phyloP scores from a whole-genome alignment of 2,113 vertebrate species.

The Dipodomys merriami region DNA sequence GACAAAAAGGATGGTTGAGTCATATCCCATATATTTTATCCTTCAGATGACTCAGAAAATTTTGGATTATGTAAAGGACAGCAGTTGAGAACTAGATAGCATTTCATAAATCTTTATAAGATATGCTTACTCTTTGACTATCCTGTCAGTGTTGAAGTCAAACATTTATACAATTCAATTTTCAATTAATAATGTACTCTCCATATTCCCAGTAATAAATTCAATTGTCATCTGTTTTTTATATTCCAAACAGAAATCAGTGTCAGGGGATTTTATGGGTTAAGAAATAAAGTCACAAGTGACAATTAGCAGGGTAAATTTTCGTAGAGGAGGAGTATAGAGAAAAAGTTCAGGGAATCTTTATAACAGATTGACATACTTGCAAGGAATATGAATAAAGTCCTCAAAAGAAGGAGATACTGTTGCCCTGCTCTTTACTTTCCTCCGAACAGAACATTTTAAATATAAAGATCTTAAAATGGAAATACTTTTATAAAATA shows the following conservation, averaged over 20 bases:
- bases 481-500: too few species aligned
- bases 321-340: not conserved
- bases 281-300: not conserved
- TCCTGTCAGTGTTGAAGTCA: not conserved
- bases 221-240: not conserved
- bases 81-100: not conserved
- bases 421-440: not conserved
- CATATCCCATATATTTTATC: not conserved
- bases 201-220: not conserved
- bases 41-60: not conserved
- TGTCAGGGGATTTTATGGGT: not conserved
- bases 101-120: not conserved
- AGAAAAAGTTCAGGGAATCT: not conserved
- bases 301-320: not conserved
- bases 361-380: not conserved
- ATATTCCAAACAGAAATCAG: not conserved
- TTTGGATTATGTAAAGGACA: not conserved
- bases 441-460: not conserved
- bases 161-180: not conserved
- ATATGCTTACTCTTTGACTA: not conserved
- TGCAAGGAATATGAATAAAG: not conserved
- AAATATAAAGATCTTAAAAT: not conserved
- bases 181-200: too few species aligned
- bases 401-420: not conserved
- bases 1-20: not conserved